phyloP scores from a whole-genome alignment of 2,888 invertebrate species.

The Machimus rusticus region DNA sequence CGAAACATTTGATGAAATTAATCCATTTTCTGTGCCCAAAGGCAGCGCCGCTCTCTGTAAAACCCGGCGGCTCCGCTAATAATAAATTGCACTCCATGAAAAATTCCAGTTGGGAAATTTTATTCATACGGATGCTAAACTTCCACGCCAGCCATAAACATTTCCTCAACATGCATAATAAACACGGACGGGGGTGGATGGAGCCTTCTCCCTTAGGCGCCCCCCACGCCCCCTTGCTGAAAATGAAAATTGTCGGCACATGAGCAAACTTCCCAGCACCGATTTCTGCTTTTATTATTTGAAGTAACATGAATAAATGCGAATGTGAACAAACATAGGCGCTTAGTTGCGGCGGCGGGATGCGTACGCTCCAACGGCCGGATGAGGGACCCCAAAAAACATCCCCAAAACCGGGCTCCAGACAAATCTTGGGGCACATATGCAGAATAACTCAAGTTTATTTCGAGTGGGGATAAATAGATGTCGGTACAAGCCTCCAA shows the following conservation, averaged over 20 bases:
- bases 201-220: background rate
- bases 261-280: constrained; percentile 18
- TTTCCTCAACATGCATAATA: constrained; percentile 22
- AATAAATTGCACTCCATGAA: constrained; percentile 10
- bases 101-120: constrained; percentile 24
- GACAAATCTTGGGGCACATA: constrained; percentile 28
- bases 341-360: background rate
- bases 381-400: background rate
- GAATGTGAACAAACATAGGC: constrained; percentile 27
- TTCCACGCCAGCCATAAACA: constrained; percentile 14
- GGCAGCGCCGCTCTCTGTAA: background rate
- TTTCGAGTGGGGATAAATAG: constrained; percentile 15
- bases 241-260: constrained; percentile 17
- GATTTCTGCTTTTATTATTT: constrained; percentile 31
- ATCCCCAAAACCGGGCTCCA: background rate
- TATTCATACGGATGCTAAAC: constrained; percentile 19
- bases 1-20: background rate
- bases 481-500: background rate
- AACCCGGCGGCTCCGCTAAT: background rate
- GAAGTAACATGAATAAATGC: constrained; percentile 27
- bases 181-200: background rate
- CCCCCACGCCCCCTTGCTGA: background rate
- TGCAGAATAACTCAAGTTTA: constrained; percentile 23
- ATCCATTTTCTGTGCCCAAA: background rate
- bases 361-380: background rate